Evolutionary conservation across 2,888 invertebrate species (phyloP), one percentile per base, ranked within the genome.

Genomic region (Hemaris fuciformis): DNA sequence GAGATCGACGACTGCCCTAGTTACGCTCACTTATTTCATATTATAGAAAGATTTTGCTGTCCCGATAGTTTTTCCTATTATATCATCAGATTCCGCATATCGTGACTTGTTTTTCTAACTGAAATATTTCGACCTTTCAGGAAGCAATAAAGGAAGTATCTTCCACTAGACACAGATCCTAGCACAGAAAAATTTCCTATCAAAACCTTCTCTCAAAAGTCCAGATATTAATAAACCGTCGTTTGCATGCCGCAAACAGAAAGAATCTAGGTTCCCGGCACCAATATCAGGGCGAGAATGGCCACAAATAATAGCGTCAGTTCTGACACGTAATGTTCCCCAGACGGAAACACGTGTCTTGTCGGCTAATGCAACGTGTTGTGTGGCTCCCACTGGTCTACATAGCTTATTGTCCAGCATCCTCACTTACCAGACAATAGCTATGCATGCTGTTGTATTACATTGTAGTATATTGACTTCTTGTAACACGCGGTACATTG

Each of bases 271-370:
- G 23, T 46, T 46, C 23, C 5, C 46, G 46, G 23, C 46, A 46
- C 23, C n/a, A 46, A 23, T 23, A 23, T 23, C 15, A 38, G 22
- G 38, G 8, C 18, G 5, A 25, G 48, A 13, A 3, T 23, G 13
- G 23, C 48, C 7, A n/a, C 25, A 25, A 23, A 25, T n/a, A 25
- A 45, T 20, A 42, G 6, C 6, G 6, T 41, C 7, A 6, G 23
- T 15, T 7, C 25, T n/a, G 25, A 7, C 23, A 15, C 6, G 25
- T 48, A 48, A 25, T 45, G 22, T 3, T 27, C 27, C n/a, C 25
- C 48, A 48, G 48, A 27, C 48, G 48, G 48, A 48, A 48, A 27
- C 48, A 48, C 48, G n/a, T 8, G 48, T 48, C 48, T 48, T 25
- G n/a, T n/a, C 38, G n/a, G 48, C 6, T n/a, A n/a, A 43, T 3